Evolutionary conservation across 2,797 vertebrate genomes (phyloP).

Genomic region (Gambusia yucatana): DNA sequence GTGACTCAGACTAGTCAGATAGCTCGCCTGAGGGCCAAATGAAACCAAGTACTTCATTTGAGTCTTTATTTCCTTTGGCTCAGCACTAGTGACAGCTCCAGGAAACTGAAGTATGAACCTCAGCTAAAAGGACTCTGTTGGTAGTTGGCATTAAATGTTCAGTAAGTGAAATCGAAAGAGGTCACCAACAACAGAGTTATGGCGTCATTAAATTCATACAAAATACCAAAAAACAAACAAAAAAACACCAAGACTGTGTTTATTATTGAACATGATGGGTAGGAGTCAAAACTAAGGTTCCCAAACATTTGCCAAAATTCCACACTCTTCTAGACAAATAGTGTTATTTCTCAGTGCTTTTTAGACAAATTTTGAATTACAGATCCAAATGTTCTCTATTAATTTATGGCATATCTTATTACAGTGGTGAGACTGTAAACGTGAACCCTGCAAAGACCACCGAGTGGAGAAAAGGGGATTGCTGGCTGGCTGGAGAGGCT

Average conservation of each 20-base stretch:
- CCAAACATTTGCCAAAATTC: neutral
- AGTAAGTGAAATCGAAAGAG: slow-evolving; percentile 33
- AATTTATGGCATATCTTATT: neutral
- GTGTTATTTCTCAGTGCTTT: neutral
- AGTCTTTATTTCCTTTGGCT: slow-evolving; percentile 68
- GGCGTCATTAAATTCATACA: neutral
- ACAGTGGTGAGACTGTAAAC: neutral
- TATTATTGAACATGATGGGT: neutral
- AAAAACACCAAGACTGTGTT: slow-evolving; percentile 7
- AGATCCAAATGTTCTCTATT: neutral
- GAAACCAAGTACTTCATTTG: slow-evolving; percentile 55
- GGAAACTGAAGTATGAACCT: slow-evolving; percentile 61
- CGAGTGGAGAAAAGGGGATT: neutral
- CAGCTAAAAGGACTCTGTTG: slow-evolving; percentile 22
- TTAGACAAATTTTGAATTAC: neutral
- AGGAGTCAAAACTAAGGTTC: neutral
- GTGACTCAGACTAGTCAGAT: slow-evolving; percentile 47
- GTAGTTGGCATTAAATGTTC: slow-evolving; percentile 37
- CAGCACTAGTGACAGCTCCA: slow-evolving; percentile 57
- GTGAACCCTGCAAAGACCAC: neutral
- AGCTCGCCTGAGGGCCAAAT: slow-evolving; percentile 34
- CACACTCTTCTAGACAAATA: neutral
- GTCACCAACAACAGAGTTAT: slow-evolving; percentile 20
- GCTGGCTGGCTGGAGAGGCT: neutral
- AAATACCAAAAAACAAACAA: slow-evolving; percentile 30